phyloP scores from a whole-genome alignment of 2,888 invertebrate species.

The Clostera curtula region DNA sequence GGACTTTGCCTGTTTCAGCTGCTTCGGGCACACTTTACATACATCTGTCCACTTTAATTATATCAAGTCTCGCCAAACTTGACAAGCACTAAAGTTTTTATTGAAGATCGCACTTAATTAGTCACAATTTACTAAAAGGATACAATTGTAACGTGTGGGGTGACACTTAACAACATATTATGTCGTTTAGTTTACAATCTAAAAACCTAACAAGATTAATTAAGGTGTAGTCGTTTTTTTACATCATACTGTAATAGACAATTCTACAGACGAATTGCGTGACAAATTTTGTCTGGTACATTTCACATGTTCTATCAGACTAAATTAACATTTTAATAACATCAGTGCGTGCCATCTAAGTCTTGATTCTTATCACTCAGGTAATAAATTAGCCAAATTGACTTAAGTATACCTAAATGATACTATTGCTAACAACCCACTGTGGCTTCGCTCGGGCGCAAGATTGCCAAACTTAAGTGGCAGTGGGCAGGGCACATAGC shows the following conservation, averaged over 20 bases:
- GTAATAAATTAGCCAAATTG: too few relatives aligned
- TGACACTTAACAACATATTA: neutral
- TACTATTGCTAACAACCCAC: too few relatives aligned
- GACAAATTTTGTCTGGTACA: slow-evolving; percentile 1
- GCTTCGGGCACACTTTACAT: slow-evolving; percentile 20
- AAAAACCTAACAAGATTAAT: neutral
- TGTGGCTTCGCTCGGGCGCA: too few relatives aligned
- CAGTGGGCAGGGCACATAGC: too few relatives aligned
- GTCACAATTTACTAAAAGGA: slow-evolving; percentile 3
- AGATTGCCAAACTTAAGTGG: too few relatives aligned
- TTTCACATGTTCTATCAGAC: too few relatives aligned
- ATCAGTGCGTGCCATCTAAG: too few relatives aligned
- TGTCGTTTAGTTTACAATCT: neutral
- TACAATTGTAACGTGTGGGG: neutral
- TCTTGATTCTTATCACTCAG: too few relatives aligned
- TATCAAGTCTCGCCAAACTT: slow-evolving; percentile 19
- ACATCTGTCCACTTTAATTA: slow-evolving; percentile 24
- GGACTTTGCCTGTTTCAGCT: slow-evolving; percentile 29
- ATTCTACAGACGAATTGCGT: slow-evolving; percentile 1
- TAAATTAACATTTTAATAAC: too few relatives aligned
- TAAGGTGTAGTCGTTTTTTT: slow-evolving; percentile 1
- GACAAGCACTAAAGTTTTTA: slow-evolving; percentile 17
- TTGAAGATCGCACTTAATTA: slow-evolving; percentile 13
- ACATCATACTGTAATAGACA: slow-evolving; percentile 2
- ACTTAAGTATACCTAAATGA: too few relatives aligned